Conservation (phyloP, 2,797 vertebrate species). For the Calcarius lapponicus region DNA sequence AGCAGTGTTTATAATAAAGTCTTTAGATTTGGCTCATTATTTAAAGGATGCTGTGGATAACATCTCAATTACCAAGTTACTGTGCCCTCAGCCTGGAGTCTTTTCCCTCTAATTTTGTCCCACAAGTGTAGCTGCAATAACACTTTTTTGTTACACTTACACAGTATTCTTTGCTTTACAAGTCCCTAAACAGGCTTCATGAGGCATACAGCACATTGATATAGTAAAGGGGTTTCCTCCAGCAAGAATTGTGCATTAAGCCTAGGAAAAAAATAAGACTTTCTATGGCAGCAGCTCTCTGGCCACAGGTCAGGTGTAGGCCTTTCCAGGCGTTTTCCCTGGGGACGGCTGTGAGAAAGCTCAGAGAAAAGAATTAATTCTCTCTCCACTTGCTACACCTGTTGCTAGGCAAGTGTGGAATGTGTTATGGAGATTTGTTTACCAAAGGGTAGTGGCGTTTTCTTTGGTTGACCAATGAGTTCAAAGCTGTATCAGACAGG, state of each 20-base stretch:
- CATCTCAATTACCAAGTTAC: slow-evolving; percentile 11
- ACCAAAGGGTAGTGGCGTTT: no score
- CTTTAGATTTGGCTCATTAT: slow-evolving; percentile 5
- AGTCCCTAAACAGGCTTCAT: neutral
- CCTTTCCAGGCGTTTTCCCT: no score
- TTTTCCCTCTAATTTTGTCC: neutral
- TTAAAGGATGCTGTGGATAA: neutral
- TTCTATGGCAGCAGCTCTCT: neutral
- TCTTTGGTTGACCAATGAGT: no score
- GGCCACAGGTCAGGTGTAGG: no score
- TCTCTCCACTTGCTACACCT: no score
- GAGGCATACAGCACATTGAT: neutral
- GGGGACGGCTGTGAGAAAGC: no score
- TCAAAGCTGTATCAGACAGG: no score
- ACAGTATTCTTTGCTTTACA: neutral
- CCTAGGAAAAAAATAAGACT: neutral
- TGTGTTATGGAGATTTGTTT: no score
- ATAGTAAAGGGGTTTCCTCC: neutral
- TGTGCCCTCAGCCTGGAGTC: neutral
- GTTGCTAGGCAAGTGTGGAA: no score
- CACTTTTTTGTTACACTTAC: neutral
- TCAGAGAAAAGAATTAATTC: no score
- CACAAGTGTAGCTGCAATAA: neutral
- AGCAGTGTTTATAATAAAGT: neutral
- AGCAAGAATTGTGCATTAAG: neutral